A percentile compares a stretch with the other conserved stretches of the same genome.
These are phyloP conservation scores for Latrodectus elegans DNA, from an alignment of 2,888 invertebrate genomes.

Conservation along the genomic window DNA sequence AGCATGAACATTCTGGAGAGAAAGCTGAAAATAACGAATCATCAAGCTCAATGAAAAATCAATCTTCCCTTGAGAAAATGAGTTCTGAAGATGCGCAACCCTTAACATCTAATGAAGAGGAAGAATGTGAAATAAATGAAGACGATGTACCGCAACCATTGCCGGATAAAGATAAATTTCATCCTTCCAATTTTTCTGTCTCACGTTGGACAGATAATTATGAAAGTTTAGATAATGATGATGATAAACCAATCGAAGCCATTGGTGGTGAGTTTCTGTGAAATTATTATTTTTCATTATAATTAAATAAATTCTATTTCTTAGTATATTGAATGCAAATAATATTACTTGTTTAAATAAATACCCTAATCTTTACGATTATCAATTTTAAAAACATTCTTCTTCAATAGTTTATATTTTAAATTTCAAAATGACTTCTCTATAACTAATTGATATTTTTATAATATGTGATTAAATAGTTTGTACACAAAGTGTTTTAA, in stretches of 20 bases:
- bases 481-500: too few relatives aligned
- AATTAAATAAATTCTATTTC: background rate
- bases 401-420: too few relatives aligned
- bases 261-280: constrained; percentile 20
- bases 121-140: background rate
- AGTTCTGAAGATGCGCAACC: background rate
- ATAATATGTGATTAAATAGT: too few relatives aligned
- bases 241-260: constrained; percentile 46
- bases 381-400: too few relatives aligned
- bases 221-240: constrained; percentile 62
- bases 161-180: constrained; percentile 30
- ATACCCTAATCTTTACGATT: too few relatives aligned
- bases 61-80: too few relatives aligned
- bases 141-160: background rate
- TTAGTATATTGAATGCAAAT: too few relatives aligned
- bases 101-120: background rate
- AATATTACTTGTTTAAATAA: too few relatives aligned
- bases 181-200: constrained; percentile 29
- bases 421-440: too few relatives aligned
- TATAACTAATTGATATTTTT: too few relatives aligned
- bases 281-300: background rate
- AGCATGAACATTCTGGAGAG: background rate
- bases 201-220: constrained; percentile 60
- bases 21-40: background rate
- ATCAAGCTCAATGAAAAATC: too few relatives aligned